phyloP scores from a whole-genome alignment of 2,888 invertebrate genomes.

The Drosophila emarginata region DNA sequence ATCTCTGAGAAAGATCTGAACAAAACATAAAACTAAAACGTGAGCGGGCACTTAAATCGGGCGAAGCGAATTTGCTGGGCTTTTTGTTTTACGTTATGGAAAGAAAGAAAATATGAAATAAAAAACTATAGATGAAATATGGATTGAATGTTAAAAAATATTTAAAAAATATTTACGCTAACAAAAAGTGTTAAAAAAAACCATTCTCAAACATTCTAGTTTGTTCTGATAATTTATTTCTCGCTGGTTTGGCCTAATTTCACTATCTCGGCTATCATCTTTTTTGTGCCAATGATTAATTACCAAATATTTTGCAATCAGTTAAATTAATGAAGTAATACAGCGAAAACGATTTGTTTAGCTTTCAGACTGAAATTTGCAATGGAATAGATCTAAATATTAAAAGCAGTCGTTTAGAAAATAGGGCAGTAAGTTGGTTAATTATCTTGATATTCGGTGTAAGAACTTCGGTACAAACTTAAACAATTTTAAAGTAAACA shows the following conservation, averaged over 20 bases:
- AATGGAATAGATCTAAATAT: no score
- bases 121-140: conserved; percentile 12
- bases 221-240: background rate
- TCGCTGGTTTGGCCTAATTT: background rate
- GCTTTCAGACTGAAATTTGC: no score
- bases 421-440: no score
- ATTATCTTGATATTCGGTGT: no score
- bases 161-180: background rate
- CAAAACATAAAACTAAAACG: conserved; percentile 43
- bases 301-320: background rate
- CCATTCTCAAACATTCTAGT: background rate
- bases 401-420: no score
- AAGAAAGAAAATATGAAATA: conserved; percentile 11
- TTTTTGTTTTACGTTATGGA: conserved; percentile 30
- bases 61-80: conserved; percentile 28
- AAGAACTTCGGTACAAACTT: no score
- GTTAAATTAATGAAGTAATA: background rate
- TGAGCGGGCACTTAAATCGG: conserved; percentile 64
- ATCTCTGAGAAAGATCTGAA: conserved; percentile 44
- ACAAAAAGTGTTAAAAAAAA: background rate
- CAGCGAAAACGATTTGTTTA: background rate
- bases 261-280: background rate
- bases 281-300: background rate
- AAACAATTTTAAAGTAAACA: background rate
- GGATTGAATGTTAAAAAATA: background rate